A percentile compares a stretch with the other conserved stretches of the same genome.
Conservation (phyloP, 2,113 vertebrate genomes). For the Megaleporinus macrocephalus region DNA sequence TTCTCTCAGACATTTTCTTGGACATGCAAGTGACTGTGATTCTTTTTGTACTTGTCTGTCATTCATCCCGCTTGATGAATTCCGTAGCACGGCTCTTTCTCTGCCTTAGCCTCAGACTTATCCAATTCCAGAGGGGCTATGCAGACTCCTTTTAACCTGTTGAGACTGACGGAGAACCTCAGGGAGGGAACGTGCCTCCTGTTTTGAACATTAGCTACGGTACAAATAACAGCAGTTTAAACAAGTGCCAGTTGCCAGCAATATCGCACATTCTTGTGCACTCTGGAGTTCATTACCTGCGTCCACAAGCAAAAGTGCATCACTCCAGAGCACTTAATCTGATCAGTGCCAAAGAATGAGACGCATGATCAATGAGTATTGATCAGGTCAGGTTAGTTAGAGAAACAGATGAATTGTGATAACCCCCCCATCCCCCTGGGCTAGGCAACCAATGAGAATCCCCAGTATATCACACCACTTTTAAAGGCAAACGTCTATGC, state of each 20-base stretch:
- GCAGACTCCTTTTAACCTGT: background rate
- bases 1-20: constrained; percentile 16
- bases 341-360: constrained; percentile 5
- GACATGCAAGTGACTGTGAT: background rate
- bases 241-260: background rate
- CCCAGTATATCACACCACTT: constrained; percentile 6
- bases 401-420: constrained; percentile 38
- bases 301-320: background rate
- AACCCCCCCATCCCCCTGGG: background rate
- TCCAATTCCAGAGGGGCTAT: background rate
- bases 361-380: constrained; percentile 15
- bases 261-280: background rate
- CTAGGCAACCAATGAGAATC: constrained; percentile 11
- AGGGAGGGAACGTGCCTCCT: background rate
- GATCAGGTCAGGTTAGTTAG: constrained; percentile 25
- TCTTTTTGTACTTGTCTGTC: constrained; percentile 8
- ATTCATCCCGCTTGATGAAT: constrained; percentile 1
- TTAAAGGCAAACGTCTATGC: constrained; percentile 21
- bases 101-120: background rate
- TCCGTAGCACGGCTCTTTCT: background rate
- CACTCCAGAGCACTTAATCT: background rate
- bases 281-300: background rate
- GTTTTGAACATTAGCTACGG: background rate
- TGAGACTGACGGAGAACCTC: background rate
- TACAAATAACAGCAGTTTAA: background rate